Evolutionary conservation across 2,797 vertebrate genomes (phyloP).

Genomic region (Lutjanus campechanus): DNA sequence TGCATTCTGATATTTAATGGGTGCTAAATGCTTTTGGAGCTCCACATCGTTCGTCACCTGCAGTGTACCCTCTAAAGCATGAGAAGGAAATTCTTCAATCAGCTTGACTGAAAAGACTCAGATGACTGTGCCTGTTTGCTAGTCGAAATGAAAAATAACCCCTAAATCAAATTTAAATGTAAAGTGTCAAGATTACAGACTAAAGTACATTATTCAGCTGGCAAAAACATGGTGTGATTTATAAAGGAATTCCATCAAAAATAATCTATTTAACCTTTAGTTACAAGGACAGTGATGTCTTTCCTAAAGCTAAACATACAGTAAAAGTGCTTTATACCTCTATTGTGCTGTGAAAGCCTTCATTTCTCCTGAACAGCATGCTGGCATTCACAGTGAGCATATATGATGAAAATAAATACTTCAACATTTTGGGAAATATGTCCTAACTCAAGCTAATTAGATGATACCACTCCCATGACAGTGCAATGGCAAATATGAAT

Average conservation of each 20-base stretch:
- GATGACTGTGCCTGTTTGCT: neutral
- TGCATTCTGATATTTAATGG: constrained; percentile 10
- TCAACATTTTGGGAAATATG: too few relatives aligned
- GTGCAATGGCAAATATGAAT: too few relatives aligned
- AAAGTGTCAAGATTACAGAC: neutral
- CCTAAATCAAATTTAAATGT: neutral
- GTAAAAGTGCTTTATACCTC: neutral
- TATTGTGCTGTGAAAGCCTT: neutral
- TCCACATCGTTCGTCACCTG: constrained; percentile 9
- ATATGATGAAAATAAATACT: too few relatives aligned
- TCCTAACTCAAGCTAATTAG: too few relatives aligned
- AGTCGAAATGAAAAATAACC: neutral
- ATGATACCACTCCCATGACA: too few relatives aligned
- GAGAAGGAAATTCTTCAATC: neutral
- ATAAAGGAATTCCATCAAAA: neutral
- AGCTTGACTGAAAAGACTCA: neutral
- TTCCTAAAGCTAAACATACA: neutral
- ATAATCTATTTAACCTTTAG: neutral
- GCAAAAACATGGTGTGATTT: too few relatives aligned
- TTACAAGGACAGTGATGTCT: neutral
- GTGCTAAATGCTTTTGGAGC: neutral
- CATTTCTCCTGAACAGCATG: neutral
- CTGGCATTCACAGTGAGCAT: too few relatives aligned
- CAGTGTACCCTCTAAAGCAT: neutral
- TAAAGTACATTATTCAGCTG: neutral